A percentile compares a stretch with the other conserved stretches of the same genome.
Conservation (phyloP, 2,113 vertebrate species). For the Martes martes region DNA sequence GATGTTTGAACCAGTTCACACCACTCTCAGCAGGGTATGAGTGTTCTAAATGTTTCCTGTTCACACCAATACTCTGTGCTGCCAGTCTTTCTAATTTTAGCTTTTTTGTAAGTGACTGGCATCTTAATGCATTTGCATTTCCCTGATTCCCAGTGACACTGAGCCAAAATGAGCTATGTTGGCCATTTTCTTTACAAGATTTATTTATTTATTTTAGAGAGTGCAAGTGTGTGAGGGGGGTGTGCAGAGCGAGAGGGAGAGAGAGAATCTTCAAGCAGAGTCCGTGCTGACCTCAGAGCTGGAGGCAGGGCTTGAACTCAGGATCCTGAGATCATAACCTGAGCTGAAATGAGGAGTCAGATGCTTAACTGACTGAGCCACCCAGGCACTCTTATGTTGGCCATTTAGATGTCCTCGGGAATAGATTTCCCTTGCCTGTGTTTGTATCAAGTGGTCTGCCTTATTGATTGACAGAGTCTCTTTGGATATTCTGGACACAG, state of each 20-base stretch:
- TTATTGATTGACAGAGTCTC: neutral
- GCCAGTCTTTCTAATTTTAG: neutral
- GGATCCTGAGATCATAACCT: neutral
- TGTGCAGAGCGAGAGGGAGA: neutral
- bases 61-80: neutral
- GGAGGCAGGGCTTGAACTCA: neutral
- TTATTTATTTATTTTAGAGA: neutral
- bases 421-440: neutral
- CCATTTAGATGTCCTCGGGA: neutral
- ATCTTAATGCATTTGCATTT: neutral
- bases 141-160: neutral
- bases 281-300: neutral
- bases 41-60: neutral
- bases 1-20: neutral
- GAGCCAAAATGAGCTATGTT: neutral
- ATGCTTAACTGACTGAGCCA: neutral
- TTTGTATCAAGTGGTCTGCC: neutral
- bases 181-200: neutral
- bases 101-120: neutral
- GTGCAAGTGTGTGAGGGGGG: too few species aligned
- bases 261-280: neutral
- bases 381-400: neutral
- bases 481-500: neutral
- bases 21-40: neutral
- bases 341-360: neutral